Evolutionary conservation across 2,797 vertebrate species (phyloP).

Genomic region (Helicolenus hilgendorfi): DNA sequence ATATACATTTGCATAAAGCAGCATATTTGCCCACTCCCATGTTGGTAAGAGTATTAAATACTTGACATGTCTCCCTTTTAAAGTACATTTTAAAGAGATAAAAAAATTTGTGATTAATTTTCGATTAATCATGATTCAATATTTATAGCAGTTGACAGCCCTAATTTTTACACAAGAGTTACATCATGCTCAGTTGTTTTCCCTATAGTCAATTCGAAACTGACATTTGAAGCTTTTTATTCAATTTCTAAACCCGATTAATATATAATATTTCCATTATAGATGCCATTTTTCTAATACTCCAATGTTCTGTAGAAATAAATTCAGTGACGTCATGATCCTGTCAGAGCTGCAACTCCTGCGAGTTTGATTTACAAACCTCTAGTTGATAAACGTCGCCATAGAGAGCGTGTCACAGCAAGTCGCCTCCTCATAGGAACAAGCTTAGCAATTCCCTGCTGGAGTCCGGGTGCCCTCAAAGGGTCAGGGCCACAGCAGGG

Average conservation of each 20-base stretch:
- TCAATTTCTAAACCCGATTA: background rate
- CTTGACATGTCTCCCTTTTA: background rate
- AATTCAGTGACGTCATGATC: background rate
- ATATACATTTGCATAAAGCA: background rate
- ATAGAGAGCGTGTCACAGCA: slow-evolving; percentile 2
- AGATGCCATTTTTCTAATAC: background rate
- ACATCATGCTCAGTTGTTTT: background rate
- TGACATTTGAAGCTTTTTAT: background rate
- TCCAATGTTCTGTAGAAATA: background rate
- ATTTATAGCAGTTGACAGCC: background rate
- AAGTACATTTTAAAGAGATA: background rate
- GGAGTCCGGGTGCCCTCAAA: slow-evolving; percentile 36
- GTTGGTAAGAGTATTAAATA: background rate
- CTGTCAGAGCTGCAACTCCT: background rate
- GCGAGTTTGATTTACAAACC: background rate
- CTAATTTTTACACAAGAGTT: background rate
- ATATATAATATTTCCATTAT: background rate
- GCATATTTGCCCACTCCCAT: background rate
- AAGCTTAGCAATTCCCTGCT: slow-evolving; percentile 4
- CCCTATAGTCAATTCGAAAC: background rate
- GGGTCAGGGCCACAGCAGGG: slow-evolving; percentile 48
- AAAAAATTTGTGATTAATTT: background rate
- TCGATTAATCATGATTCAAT: too few species aligned
- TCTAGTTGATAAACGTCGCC: background rate
- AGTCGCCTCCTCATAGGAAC: background rate